A percentile compares a stretch with the other conserved stretches of the same genome.
Evolutionary conservation across 2,113 vertebrate genomes (phyloP).

Genomic region (Rhinopomastus cyanomelas): DNA sequence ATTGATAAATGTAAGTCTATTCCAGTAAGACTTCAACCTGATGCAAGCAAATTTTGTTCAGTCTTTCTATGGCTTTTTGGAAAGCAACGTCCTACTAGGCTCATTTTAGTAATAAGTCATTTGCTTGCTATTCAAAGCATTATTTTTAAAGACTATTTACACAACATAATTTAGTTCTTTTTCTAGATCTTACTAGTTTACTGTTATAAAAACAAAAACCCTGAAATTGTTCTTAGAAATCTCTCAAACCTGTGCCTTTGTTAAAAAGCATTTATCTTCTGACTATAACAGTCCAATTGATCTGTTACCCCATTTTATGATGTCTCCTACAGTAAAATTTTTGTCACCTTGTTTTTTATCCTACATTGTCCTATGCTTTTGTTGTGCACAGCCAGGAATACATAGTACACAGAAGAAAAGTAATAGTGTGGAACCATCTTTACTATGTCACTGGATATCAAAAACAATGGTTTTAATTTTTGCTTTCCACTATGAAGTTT

Average conservation of each 20-base stretch:
- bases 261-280: background rate
- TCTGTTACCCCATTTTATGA: background rate
- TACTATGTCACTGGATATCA: background rate
- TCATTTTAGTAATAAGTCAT: background rate
- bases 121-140: background rate
- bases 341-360: background rate
- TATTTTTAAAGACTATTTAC: background rate
- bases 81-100: background rate
- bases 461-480: background rate
- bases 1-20: background rate
- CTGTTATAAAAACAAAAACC: background rate
- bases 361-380: background rate
- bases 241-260: background rate
- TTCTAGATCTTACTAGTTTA: background rate
- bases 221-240: background rate
- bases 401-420: background rate
- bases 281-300: background rate
- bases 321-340: background rate
- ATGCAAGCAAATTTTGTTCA: background rate
- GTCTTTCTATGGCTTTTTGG: background rate
- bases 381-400: background rate
- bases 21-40: background rate
- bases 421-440: background rate
- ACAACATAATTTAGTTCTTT: background rate
- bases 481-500: accelerated